Conservation (phyloP, 1,140 invertebrate genomes). For the Sarcophaga bullata region DNA sequence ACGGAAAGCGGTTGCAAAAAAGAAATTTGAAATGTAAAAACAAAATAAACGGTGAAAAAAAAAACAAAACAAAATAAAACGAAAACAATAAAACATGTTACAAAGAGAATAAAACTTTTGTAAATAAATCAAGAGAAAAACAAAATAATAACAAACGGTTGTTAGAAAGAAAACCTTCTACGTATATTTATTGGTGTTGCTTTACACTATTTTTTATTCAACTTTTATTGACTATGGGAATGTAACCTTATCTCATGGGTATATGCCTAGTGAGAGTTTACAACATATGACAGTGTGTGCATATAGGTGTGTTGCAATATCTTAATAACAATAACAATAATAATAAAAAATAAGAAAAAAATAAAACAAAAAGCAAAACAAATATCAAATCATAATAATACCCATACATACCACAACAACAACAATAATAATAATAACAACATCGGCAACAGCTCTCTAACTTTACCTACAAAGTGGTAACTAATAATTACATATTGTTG, state of each 20-base stretch:
- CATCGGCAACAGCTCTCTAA: background rate
- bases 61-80: background rate
- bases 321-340: no score
- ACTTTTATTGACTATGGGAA: background rate
- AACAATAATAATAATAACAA: background rate
- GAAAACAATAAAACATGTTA: constrained; percentile 5
- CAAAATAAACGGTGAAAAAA: background rate
- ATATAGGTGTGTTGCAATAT: background rate
- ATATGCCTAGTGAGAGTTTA: no score
- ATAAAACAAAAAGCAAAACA: no score
- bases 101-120: background rate
- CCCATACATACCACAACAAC: background rate
- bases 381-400: no score
- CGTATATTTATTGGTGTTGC: no score
- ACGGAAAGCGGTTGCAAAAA: constrained; percentile 15
- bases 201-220: no score
- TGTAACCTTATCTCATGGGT: background rate
- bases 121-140: constrained; percentile 1
- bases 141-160: constrained; percentile 23
- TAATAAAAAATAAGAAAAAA: no score
- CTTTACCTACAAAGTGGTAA: background rate
- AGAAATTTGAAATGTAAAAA: background rate
- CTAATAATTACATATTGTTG: no score
- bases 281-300: no score
- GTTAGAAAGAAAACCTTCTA: constrained; percentile 2